Base-by-base conservation (phyloP, 1,140 invertebrate genomes). In the Bombus affinis region DNA sequence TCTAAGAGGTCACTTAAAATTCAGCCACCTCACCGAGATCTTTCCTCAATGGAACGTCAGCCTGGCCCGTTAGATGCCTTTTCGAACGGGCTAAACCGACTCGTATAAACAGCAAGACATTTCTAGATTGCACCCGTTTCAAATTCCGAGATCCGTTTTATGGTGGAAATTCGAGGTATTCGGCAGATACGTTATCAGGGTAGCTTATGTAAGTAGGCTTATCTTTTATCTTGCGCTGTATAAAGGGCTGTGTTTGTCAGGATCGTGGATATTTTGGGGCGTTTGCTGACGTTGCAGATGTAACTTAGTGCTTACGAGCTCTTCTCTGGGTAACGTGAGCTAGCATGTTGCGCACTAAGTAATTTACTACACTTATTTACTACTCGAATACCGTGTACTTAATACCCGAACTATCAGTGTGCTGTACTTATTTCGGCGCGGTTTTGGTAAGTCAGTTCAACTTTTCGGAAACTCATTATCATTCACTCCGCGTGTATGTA, bases 1-100 rank as follows among this genome's bases (percentile, higher is more conserved):
- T 92, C 89, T 92, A 91, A 92, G 12, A 13, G 59, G 82, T 88
- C 87, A 87, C 91, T 92, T 89, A 87, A 91, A 92, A 92, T 92
- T 91, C 88, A 65, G 35, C 79, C 42, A n/a, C 53, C 13, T 65
- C 47, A 22, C 59, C 13, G 70, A 62, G 78, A 73, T 87, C 75
- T 75, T 44, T 35, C 42, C 59, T 73, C 39, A 42, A 73, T 62
- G 22, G 22, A 70, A 62, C 65, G 71, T 22, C 57, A 18, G 71
- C 47, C 47, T 22, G 18, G 5, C 47, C 47, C 47, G 47, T 87
- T 88, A 79, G 79, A 74, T 72, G 65, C 42, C 59, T 13, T 39
- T 13, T 6, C 6, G 0, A 22, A 32, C 59, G n/a, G 62, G n/a
- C 13, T 62, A 62, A 72, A 84, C 39, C 42, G 37, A 8, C 3